A percentile compares a stretch with the other conserved stretches of the same genome.
Evolutionary conservation across 1,140 invertebrate species (phyloP).

Genomic region (Drosophila teissieri): DNA sequence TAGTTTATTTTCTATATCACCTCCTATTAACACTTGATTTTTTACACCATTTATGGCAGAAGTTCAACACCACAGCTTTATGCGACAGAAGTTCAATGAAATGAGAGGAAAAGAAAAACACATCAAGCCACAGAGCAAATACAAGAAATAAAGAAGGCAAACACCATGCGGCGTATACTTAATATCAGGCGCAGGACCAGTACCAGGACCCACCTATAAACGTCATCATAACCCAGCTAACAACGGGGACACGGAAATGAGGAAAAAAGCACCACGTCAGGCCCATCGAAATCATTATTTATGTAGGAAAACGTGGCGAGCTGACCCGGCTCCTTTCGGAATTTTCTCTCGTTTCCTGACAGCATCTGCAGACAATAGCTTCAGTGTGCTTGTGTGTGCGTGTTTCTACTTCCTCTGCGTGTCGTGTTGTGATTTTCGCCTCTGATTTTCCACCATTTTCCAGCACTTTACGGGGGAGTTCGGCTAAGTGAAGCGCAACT

Average conservation of each 20-base stretch:
- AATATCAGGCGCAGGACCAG: conserved; percentile 47
- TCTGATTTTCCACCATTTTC: conserved; percentile 52
- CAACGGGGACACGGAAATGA: conserved; percentile 17
- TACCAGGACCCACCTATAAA: conserved; percentile 55
- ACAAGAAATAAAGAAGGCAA: conserved; percentile 55
- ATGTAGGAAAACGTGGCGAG: conserved; percentile 59
- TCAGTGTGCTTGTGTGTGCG: conserved; percentile 9
- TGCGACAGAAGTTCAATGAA: no score
- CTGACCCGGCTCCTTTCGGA: conserved; percentile 22
- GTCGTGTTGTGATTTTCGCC: conserved; percentile 49
- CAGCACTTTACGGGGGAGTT: conserved; percentile 28
- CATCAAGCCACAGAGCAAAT: conserved; percentile 54
- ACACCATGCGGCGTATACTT: conserved; percentile 63
- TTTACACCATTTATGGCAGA: conserved; percentile 25
- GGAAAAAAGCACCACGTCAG: conserved; percentile 33
- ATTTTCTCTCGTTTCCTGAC: conserved; percentile 15
- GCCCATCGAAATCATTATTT: conserved; percentile 64
- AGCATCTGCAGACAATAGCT: conserved; percentile 58
- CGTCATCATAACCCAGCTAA: conserved; percentile 61
- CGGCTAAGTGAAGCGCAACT: conserved; percentile 62
- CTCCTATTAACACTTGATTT: conserved; percentile 11
- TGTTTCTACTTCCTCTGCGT: conserved; percentile 23
- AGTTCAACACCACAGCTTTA: conserved; percentile 37
- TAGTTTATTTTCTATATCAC: no score
- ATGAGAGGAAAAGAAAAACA: conserved; percentile 3